Evolutionary conservation across 2,888 invertebrate species (phyloP), one percentile per base, ranked within the genome.

Genomic region (Eupelmus urozonus): DNA sequence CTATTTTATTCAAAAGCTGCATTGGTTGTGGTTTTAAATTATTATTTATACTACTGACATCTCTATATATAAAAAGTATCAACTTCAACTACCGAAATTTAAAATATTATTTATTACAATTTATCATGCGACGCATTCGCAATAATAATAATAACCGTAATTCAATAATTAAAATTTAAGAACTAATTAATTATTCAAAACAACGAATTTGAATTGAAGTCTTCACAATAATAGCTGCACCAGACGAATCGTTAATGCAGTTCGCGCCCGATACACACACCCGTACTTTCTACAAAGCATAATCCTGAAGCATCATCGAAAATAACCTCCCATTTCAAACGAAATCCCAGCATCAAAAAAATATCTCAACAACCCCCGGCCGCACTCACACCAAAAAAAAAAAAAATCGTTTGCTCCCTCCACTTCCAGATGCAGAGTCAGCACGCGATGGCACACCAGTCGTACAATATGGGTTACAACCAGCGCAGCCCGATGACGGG

Each of bases 391-490:
- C n/a, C n/a, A n/a, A 59, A 69, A 57, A 11, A 25, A 42, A 69
- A 57, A 34, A 55, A 13, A 25, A 20, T 5, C n/a, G 20, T 20
- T 53, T 55, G 34, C 23, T n/a, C n/a, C n/a, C n/a, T n/a, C n/a
- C n/a, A n/a, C n/a, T n/a, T 90, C 55, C 90, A 93, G 93, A 93
- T 93, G 92, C 93, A 93, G 90, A 92, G 91, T 90, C 92, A 89
- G 90, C 91, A 93, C 92, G 92, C 88, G 82, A 88, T 88, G 81
- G 84, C 87, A 81, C 88, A 88, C 79, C 88, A 88, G 81, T 82
- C 86, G 57, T 88, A 88, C 82, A 86, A 86, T 51, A 83, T 82
- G 78, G 88, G 87, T 75, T 87, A 88, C 81, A 85, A 85, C 78
- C 89, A 87, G 83, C 85, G 85, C 82, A 87, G 86, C 85, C 87